These are phyloP conservation scores for Panagrolaimus sp. DNA, from an alignment of 1,140 invertebrate genomes.

Conservation along the genomic window DNA sequence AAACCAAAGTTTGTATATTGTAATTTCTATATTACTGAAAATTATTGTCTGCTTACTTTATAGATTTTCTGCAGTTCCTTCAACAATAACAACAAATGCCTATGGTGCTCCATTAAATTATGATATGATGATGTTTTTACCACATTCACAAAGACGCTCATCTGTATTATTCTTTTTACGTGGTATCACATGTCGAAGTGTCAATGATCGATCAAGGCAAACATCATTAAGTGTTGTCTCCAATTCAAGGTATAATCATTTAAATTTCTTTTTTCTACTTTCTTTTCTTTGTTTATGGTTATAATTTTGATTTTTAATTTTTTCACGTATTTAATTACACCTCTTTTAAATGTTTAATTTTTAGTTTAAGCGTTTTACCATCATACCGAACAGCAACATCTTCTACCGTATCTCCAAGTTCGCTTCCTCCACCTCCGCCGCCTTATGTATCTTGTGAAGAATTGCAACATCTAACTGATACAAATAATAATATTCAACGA, in stretches of 20 bases:
- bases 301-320: no score
- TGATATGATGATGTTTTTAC: conserved; percentile 25
- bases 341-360: not conserved
- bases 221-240: conserved; percentile 10
- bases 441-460: conserved; percentile 9
- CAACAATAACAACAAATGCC: not conserved
- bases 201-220: conserved; percentile 6
- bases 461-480: conserved; percentile 5
- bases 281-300: no score
- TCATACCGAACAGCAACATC: conserved; percentile 8
- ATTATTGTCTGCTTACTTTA: not conserved
- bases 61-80: conserved; percentile 13
- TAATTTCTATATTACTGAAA: not conserved
- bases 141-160: conserved; percentile 17
- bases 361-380: not conserved
- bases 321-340: no score
- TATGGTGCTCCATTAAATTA: conserved; percentile 20
- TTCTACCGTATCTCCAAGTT: not conserved
- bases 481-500: conserved; percentile 4
- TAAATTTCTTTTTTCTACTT: no score
- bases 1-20: conserved; percentile 29
- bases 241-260: conserved; percentile 1
- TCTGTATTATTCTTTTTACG: conserved; percentile 15
- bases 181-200: conserved; percentile 13
- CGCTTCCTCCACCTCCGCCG: conserved; percentile 1